Base-by-base conservation (phyloP, 1,140 invertebrate genomes). In the Panulirus ornatus region DNA sequence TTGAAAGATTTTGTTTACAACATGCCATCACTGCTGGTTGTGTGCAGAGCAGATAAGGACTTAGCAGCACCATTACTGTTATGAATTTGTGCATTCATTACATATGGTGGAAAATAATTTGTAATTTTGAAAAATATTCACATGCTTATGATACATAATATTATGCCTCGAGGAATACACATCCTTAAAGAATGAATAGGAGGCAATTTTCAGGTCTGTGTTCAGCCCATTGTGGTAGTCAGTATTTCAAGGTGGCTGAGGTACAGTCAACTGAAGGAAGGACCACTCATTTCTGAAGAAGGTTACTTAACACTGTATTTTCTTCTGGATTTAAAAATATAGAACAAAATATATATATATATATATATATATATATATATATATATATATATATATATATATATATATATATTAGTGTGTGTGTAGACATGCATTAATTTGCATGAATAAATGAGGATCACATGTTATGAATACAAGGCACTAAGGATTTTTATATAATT, bases 191-290 rank as follows among this genome's bases (percentile, higher is more conserved):
- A 86, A 34, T n/a, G 36, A 27, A n/a, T 27, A 19, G 30, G 14
- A 76, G 70, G n/a, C 36, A 40, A 22, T 40, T 22, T n/a, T 47
- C 40, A 76, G 40, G 70, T 76, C 14, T 76, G 66, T 58, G n/a
- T 86, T 73, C 71, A 86, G 71, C 66, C 42, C 84, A 83, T 86
- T 47, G 34, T 86, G 47, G 47, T 86, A 86, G 84, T 76, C 84
- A 86, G 84, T 86, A 86, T 86, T 86, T 86, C 66, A 76, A 75
- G 73, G 84, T 51, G 71, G 47, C 47, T 11, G 47, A 76, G 71
- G 73, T 86, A 54, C 84, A 86, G 84, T 86, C 36, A 54, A 38
- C 30, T n/a, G 84, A 36, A 36, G 84, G 27, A 54, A 22, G 40
- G 38, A 19, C n/a, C 1, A 22, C 40, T 30, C 54, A 58, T 30